phyloP scores from a whole-genome alignment of 2,113 vertebrate species.

The Megaptera novaeangliae region DNA sequence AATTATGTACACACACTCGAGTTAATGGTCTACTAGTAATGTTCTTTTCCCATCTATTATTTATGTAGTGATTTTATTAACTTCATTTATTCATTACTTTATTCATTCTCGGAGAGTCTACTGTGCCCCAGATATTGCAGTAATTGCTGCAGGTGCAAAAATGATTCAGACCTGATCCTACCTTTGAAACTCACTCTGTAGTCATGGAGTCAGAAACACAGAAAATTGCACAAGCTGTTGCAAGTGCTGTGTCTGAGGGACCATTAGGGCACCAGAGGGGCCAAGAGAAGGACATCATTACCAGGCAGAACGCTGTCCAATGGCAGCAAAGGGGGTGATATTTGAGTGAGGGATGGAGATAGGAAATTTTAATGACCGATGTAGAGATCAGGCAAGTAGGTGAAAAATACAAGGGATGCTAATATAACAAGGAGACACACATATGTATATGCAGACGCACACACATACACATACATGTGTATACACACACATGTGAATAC shows the following conservation, averaged over 20 bases:
- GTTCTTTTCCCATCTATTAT: constrained; percentile 43
- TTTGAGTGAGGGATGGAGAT: background rate
- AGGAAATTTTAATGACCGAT: background rate
- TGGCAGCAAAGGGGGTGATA: rapidly evolving
- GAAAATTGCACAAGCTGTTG: rapidly evolving
- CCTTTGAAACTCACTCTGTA: background rate
- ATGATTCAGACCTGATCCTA: background rate
- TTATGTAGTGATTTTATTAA: constrained; percentile 46
- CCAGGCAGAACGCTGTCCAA: rapidly evolving
- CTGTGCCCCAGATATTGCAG: background rate
- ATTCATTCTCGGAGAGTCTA: background rate
- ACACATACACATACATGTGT: rapidly evolving
- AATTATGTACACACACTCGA: background rate
- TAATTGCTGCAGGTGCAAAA: background rate
- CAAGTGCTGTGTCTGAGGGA: background rate
- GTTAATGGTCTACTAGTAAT: background rate
- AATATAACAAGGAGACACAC: background rate
- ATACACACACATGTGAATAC: rapidly evolving
- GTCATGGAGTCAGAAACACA: background rate
- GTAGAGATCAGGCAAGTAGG: background rate
- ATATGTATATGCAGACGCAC: rapidly evolving
- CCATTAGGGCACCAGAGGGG: background rate
- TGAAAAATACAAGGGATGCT: background rate
- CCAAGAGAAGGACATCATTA: rapidly evolving
- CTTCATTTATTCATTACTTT: constrained; percentile 20